These are phyloP conservation scores for Eurosta solidaginis DNA, from an alignment of 1,140 invertebrate genomes.

Conservation along the genomic window DNA sequence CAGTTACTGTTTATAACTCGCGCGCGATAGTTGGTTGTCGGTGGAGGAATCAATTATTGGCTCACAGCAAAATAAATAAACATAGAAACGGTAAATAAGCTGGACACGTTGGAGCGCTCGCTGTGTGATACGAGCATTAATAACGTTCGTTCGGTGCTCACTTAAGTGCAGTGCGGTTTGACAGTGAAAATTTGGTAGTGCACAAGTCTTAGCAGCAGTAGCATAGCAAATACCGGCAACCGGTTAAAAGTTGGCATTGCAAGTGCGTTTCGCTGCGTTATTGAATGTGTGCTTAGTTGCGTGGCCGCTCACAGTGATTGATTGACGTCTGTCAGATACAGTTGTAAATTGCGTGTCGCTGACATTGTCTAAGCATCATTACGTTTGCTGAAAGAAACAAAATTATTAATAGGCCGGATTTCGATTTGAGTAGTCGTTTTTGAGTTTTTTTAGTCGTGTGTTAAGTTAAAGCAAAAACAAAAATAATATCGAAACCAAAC, in stretches of 20 bases:
- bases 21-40: constrained; percentile 10
- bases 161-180: neutral
- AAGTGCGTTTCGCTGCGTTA: constrained; percentile 15
- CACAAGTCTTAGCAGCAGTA: neutral
- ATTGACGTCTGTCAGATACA: constrained; percentile 32
- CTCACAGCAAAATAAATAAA: neutral
- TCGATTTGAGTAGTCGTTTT: neutral
- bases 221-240: neutral
- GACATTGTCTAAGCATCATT: neutral
- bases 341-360: constrained; percentile 18
- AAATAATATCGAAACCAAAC: too few species aligned
- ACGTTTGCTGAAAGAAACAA: neutral
- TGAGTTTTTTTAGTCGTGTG: neutral
- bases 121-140: neutral
- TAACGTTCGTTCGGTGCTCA: neutral
- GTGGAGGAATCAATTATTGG: neutral
- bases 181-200: neutral
- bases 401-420: neutral
- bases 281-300: neutral
- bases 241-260: neutral
- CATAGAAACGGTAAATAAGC: neutral
- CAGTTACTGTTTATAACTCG: constrained; percentile 29
- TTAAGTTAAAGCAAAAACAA: too few species aligned
- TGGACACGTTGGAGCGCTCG: neutral
- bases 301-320: constrained; percentile 25